Conservation (phyloP, 1,140 invertebrate species). For the Monochamus saltuarius region DNA sequence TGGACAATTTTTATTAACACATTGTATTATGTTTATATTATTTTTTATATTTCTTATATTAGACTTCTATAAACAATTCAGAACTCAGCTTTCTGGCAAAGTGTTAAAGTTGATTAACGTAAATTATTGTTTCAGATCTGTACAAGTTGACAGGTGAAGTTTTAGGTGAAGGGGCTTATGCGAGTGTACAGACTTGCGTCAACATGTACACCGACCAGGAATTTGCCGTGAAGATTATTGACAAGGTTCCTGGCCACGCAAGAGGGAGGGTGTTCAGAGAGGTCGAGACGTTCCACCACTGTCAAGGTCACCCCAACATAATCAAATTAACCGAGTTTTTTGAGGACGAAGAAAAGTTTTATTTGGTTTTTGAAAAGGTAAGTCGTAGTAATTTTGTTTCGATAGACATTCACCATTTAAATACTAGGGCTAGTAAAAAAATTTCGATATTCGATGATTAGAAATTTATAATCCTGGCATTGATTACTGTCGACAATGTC, state of each 20-base stretch:
- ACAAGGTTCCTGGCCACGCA: conserved; percentile 91
- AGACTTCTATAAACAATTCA: too few relatives aligned
- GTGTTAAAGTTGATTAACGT: too few relatives aligned
- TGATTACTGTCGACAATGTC: too few relatives aligned
- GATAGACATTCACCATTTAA: too few relatives aligned
- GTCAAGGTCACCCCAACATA: conserved; percentile 94
- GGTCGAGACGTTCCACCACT: conserved; percentile 98
- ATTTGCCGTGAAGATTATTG: conserved; percentile 97
- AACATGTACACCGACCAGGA: conserved; percentile 89
- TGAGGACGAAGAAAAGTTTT: conserved; percentile 95
- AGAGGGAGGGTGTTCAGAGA: conserved; percentile 94
- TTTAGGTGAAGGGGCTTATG: conserved; percentile 94
- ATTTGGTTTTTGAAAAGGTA: conserved; percentile 95
- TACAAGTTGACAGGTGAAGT: conserved; percentile 94
- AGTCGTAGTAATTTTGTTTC: too few relatives aligned
- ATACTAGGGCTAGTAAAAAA: too few relatives aligned
- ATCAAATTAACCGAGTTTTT: conserved; percentile 97
- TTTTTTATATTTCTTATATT: too few relatives aligned
- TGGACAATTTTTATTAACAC: too few relatives aligned
- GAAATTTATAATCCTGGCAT: too few relatives aligned
- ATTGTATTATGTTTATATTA: too few relatives aligned
- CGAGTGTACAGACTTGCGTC: conserved; percentile 90
- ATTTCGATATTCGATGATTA: too few relatives aligned
- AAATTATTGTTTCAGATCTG: conserved; percentile 68
- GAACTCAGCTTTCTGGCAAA: too few relatives aligned